Base-by-base conservation (phyloP, 1,140 invertebrate species). In the Apis mellifera region DNA sequence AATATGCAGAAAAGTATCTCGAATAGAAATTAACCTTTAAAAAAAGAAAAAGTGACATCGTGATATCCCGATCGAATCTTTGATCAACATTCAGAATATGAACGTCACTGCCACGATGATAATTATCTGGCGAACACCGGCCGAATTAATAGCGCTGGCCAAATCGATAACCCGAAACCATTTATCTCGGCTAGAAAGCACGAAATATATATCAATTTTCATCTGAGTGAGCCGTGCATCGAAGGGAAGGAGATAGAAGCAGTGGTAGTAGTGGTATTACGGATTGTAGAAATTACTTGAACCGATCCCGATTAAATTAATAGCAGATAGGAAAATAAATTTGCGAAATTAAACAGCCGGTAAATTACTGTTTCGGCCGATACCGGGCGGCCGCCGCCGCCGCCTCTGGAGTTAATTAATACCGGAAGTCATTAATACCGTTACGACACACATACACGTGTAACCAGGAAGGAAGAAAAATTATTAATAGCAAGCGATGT, bases 151-250 rank as follows among this genome's bases (percentile, higher is more conserved):
- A 52, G 15, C 57, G 52, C 64, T 59, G 32, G 32, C 32, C 32
- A 42, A 42, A 42, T 42, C 32, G 32, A 42, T 42, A 42, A 42
- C 32, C 32, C 32, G 32, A 42, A 42, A 42, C 70, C 52, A 81
- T 73, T 73, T 65, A 71, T 71, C 57, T 71, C 66, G 17, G 0
- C 2, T 68, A 42, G 32, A 60, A 55, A 65, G 57, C 78, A 55
- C n/a, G 23, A 54, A 81, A 74, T 74, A 74, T 74, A 74, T 74
- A 75, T 81, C 78, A 74, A 80, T 80, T 55, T 66, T 60, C 50
- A 55, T 12, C 66, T 1, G 26, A 59, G n/a, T 59, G 62, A 13
- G 9, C 26, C 23, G 9, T n/a, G n/a, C 52, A 19, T 3, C 2
- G 23, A 11, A 12, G 55, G 3, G 23, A 21, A 11, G 12, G n/a